Evolutionary conservation across 2,888 invertebrate genomes (phyloP), one percentile per base, ranked within the genome.

Genomic region (Apotomis turbidana): DNA sequence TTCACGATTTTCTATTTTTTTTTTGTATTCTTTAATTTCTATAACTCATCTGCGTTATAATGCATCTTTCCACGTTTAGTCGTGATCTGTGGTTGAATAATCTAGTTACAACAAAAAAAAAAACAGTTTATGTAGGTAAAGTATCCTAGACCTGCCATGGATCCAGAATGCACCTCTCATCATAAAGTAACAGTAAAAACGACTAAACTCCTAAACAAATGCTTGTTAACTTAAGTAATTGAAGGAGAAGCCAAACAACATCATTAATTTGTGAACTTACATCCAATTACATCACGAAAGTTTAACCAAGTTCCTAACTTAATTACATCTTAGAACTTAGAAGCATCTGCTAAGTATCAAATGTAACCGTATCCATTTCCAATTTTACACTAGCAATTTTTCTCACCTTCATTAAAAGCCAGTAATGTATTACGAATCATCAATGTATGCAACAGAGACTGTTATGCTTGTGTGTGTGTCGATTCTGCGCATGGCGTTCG

Each of bases 261-360:
- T 63, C 8, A 62, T 15, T 38, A 57, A 72, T 72, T 68, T 44
- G 13, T 46, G 36, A 52, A 52, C 57, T 52, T n/a, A 52, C 57
- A 58, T 15, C 41, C 52, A 67, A 71, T 67, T 58, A 68, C 6
- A 13, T 63, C n/a, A 57, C 15, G 52, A 68, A 72, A 68, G 68
- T 72, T 68, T n/a, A 27, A 38, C 58, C 44, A 72, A 72, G 61
- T 71, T 68, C 44, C 10, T 57, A 67, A 70, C 54, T 70, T 62
- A 62, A 74, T 70, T 70, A 66, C 51, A 67, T 38, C 57, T 57
- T 10, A 10, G 10, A 68, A 59, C 68, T 67, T 62, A 3, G n/a
- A 55, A 10, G 49, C 49, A 57, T 57, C 38, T 44, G 27, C 68
- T 13, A 68, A 46, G 46, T 13, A 72, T 68, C 71, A 58, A 60